phyloP scores from a whole-genome alignment of 2,113 vertebrate species.

The Bubo scandiacus region DNA sequence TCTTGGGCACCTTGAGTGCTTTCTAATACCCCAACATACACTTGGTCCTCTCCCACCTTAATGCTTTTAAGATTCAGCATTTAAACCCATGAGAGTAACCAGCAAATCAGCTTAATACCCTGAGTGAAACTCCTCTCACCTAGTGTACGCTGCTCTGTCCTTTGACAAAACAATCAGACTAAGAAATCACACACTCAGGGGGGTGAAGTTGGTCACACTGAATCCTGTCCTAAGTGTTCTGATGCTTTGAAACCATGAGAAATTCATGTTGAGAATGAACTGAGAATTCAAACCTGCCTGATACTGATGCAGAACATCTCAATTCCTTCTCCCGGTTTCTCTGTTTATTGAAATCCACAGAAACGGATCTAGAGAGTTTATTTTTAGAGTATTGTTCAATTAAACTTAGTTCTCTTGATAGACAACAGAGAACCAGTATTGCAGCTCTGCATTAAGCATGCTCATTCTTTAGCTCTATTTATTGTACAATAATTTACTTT shows the following conservation, averaged over 20 bases:
- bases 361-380: not conserved
- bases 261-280: not conserved
- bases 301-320: not conserved
- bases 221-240: not conserved
- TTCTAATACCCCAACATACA: not conserved
- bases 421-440: conserved; percentile 2
- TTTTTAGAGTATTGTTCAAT: conserved; percentile 37
- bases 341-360: conserved; percentile 1
- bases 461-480: conserved; percentile 38
- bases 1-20: not conserved
- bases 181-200: not conserved
- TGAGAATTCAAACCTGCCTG: not conserved
- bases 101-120: not conserved
- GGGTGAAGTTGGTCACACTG: not conserved
- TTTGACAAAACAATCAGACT: accelerated
- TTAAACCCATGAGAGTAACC: not conserved
- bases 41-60: not conserved
- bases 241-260: not conserved
- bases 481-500: conserved; percentile 57
- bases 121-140: not conserved
- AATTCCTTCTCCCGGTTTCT: not conserved
- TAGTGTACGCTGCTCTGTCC: not conserved
- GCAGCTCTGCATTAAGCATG: conserved; percentile 8
- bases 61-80: not conserved
- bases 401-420: conserved; percentile 25